phyloP scores from a whole-genome alignment of 2,797 vertebrate species.

The Notoglanidium macrostoma region DNA sequence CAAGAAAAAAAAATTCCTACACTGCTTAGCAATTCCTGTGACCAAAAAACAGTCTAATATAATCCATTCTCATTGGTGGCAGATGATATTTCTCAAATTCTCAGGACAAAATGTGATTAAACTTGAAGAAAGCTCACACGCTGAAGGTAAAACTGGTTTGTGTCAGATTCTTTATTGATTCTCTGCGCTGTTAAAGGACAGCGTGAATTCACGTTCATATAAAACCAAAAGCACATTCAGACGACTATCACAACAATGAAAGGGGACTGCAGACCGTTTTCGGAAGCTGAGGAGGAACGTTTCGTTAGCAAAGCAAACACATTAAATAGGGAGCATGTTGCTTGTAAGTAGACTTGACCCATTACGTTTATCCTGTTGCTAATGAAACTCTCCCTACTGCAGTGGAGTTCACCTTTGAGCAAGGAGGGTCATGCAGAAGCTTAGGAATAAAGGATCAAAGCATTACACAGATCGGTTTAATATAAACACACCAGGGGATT shows the following conservation, averaged over 20 bases:
- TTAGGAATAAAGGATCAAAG: slow-evolving; percentile 33
- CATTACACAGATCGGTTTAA: slow-evolving; percentile 27
- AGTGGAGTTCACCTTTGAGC: slow-evolving; percentile 28
- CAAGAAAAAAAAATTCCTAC: background rate
- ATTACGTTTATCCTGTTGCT: slow-evolving; percentile 1
- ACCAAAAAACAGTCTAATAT: background rate
- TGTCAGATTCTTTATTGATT: slow-evolving; percentile 57
- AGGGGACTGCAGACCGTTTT: slow-evolving; percentile 19
- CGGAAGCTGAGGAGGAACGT: slow-evolving; percentile 31
- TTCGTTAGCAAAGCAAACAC: slow-evolving; percentile 33
- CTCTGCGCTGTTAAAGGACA: slow-evolving; percentile 42
- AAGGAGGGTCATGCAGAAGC: slow-evolving; percentile 50
- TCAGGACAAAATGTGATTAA: background rate
- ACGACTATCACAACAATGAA: slow-evolving; percentile 41
- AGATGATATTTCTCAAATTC: background rate
- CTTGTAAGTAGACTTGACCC: slow-evolving; percentile 15
- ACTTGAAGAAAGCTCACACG: slow-evolving; percentile 12
- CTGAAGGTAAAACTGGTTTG: background rate
- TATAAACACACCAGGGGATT: slow-evolving; percentile 17
- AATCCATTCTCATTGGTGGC: background rate
- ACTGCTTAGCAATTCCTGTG: background rate
- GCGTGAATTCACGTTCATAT: slow-evolving; percentile 49
- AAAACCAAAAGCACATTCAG: slow-evolving; percentile 55
- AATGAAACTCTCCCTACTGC: slow-evolving; percentile 38
- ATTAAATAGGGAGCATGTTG: background rate